Percentiles rank a stretch among this genome's conserved stretches.
phyloP scores from a whole-genome alignment of 2,888 invertebrate species.

The Pandemis heparana region DNA sequence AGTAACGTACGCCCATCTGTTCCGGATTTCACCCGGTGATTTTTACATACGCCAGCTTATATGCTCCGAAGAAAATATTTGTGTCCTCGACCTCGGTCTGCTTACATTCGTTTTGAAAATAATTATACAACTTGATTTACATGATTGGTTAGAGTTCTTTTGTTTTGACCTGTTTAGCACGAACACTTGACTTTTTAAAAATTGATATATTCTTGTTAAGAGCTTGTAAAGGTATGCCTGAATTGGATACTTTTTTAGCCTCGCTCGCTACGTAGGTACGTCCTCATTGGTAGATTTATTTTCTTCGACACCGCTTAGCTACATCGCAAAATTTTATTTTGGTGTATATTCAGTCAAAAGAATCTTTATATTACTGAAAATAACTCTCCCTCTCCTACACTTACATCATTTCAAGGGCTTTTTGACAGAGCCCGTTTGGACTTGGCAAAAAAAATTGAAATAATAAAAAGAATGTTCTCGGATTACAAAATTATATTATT shows the following conservation, averaged over 20 bases:
- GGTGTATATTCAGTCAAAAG: too few species aligned
- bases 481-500: constrained; percentile 42
- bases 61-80: constrained; percentile 21
- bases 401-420: constrained; percentile 6
- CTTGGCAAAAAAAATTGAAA: constrained; percentile 24
- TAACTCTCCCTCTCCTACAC: not conserved
- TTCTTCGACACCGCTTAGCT: too few species aligned
- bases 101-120: not conserved
- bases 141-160: not conserved
- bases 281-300: too few species aligned
- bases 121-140: not conserved
- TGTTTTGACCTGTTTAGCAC: not conserved
- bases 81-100: not conserved
- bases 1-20: constrained; percentile 13
- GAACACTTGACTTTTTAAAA: not conserved
- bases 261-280: too few species aligned
- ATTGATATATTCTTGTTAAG: too few species aligned
- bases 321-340: too few species aligned
- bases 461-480: constrained; percentile 30
- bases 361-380: not conserved
- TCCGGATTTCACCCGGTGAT: constrained; percentile 12
- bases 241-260: too few species aligned
- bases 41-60: constrained; percentile 21
- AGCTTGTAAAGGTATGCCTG: too few species aligned
- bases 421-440: constrained; percentile 16